phyloP scores from a whole-genome alignment of 2,797 vertebrate species.

The Arremon brunneinucha region DNA sequence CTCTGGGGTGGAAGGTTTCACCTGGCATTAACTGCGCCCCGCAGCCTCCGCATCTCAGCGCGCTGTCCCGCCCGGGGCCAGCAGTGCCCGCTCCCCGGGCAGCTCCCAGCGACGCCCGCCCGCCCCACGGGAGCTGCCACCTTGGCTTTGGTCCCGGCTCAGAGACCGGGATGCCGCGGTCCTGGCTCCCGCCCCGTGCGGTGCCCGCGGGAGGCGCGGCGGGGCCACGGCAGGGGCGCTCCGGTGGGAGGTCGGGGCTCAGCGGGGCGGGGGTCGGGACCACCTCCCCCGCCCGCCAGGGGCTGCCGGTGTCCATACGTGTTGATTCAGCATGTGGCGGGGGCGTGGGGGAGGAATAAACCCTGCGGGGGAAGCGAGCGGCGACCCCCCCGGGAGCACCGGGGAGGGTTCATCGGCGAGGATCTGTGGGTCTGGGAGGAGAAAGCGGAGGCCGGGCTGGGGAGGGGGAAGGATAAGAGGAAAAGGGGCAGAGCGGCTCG shows the following conservation, averaged over 20 bases:
- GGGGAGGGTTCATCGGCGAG: slow-evolving; percentile 8
- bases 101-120: neutral
- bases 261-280: neutral
- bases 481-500: neutral
- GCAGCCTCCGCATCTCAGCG: neutral
- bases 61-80: neutral
- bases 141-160: neutral
- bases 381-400: neutral
- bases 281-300: neutral
- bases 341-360: neutral
- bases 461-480: neutral
- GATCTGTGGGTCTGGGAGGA: slow-evolving; percentile 43
- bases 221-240: neutral
- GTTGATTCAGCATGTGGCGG: neutral
- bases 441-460: slow-evolving; percentile 38
- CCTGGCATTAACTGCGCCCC: neutral
- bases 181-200: neutral
- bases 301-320: neutral
- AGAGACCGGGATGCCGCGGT: neutral
- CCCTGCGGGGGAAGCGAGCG: neutral
- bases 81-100: neutral
- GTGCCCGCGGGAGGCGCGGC: neutral
- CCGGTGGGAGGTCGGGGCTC: neutral
- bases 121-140: neutral
- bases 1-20: neutral